Conservation (phyloP, 2,888 invertebrate genomes). For the Fragum whitleyi region DNA sequence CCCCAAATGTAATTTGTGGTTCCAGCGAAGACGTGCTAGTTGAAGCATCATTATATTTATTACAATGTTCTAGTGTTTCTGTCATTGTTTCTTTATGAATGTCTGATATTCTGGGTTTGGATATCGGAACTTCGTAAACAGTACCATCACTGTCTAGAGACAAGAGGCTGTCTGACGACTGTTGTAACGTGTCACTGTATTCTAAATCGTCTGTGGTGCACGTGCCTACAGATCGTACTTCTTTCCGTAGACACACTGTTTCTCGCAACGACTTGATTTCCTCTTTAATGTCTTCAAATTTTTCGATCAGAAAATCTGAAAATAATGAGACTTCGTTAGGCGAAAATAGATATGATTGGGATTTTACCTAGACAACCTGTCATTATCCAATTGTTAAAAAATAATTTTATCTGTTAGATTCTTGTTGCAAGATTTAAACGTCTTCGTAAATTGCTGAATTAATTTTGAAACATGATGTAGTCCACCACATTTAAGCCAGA, state of each 20-base stretch:
- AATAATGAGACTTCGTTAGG: neutral
- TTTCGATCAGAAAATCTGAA: neutral
- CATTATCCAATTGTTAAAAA: too few species aligned
- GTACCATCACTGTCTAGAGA: neutral
- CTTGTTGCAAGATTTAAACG: too few species aligned
- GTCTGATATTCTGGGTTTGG: neutral
- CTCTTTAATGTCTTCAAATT: neutral
- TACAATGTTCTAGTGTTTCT: neutral
- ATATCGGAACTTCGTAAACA: neutral
- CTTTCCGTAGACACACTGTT: neutral
- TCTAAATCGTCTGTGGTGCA: neutral
- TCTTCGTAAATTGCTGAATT: too few species aligned
- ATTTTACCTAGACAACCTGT: too few species aligned
- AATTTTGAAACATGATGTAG: too few species aligned
- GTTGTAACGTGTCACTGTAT: neutral
- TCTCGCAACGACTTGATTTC: neutral
- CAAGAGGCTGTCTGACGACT: neutral
- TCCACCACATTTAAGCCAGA: too few species aligned
- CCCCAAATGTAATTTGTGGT: neutral
- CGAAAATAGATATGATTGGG: too few species aligned
- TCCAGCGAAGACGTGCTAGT: constrained; percentile 9
- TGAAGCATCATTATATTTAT: neutral
- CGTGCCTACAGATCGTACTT: neutral
- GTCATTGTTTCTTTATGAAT: neutral
- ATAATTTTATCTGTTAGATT: too few species aligned